phyloP scores from a whole-genome alignment of 2,888 invertebrate genomes.

The Hirtodrosophila duncani region DNA sequence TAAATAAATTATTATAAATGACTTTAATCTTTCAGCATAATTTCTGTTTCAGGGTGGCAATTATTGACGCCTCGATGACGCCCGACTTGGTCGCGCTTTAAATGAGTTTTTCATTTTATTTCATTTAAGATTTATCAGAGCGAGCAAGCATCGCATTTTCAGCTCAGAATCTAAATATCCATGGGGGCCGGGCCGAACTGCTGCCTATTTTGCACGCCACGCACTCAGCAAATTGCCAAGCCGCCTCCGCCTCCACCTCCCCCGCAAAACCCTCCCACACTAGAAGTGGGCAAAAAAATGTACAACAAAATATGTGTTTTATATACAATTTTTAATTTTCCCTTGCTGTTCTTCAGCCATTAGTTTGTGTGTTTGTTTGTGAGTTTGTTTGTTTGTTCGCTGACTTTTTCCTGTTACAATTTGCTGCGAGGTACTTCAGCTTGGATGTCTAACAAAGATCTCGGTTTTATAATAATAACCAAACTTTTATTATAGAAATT shows the following conservation, averaged over 20 bases:
- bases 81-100: conserved; percentile 22
- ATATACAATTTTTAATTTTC: conserved; percentile 20
- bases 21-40: conserved; percentile 57
- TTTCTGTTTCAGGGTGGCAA: conserved; percentile 49
- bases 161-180: conserved; percentile 10
- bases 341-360: conserved; percentile 32
- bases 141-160: conserved; percentile 24
- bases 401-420: conserved; percentile 12
- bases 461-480: no score
- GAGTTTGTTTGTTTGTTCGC: no score
- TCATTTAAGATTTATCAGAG: conserved; percentile 44
- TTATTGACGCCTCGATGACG: conserved; percentile 47
- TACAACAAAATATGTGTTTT: background rate
- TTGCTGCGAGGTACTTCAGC: no score
- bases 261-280: no score
- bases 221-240: conserved; percentile 8
- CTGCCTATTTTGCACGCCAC: conserved; percentile 1
- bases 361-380: no score
- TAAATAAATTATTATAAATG: conserved; percentile 53
- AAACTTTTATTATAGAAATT: no score
- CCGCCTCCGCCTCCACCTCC: conserved; percentile 9
- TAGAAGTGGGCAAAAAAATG: conserved; percentile 23
- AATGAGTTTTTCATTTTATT: conserved; percentile 30
- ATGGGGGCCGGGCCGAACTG: conserved; percentile 19
- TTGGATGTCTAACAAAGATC: no score